Conservation (phyloP, 1,140 invertebrate species). For the Littorina saxatilis region DNA sequence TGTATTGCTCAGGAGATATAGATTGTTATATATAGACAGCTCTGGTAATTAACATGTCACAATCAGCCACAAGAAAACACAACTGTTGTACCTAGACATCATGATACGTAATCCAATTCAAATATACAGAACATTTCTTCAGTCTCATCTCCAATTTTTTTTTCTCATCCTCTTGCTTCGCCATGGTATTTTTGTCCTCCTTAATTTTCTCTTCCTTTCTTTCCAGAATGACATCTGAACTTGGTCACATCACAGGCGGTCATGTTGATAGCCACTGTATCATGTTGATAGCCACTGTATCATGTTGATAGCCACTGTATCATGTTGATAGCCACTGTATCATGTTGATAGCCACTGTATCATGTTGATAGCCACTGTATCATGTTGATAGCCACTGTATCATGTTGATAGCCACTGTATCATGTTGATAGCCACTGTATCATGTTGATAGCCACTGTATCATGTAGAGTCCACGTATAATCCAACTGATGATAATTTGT, state of each 20-base stretch:
- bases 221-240: background rate
- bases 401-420: too few species aligned
- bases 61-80: background rate
- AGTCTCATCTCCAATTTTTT: background rate
- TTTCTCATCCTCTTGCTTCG: background rate
- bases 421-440: background rate
- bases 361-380: too few species aligned
- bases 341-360: background rate
- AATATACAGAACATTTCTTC: conserved; percentile 26
- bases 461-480: background rate
- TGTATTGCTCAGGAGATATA: conserved; percentile 32
- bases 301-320: background rate
- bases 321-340: too few species aligned
- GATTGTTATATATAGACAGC: background rate
- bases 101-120: background rate
- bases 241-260: conserved; percentile 30
- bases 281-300: too few species aligned
- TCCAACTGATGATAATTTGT: background rate
- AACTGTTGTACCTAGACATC: conserved; percentile 1
- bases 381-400: background rate
- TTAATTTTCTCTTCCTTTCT: background rate
- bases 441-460: background rate
- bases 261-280: background rate
- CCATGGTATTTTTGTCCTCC: background rate
- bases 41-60: too few species aligned